Percentiles rank a stretch among this genome's conserved stretches.
Conservation (phyloP, 2,113 vertebrate genomes). For the Furnarius figulus region DNA sequence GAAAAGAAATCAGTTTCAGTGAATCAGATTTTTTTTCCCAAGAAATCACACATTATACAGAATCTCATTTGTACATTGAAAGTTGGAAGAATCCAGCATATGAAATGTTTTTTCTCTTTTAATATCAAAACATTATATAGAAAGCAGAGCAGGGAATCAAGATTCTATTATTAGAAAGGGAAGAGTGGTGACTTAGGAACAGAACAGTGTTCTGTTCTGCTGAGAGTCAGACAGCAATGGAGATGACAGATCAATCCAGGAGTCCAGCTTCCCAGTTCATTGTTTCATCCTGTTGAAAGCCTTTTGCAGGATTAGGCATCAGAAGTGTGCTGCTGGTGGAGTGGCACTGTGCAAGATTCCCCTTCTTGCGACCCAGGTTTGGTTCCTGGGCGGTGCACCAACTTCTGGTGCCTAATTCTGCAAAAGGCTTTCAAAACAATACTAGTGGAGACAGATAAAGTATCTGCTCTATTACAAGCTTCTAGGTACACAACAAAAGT, state of each 20-base stretch:
- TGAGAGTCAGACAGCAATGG: not conserved
- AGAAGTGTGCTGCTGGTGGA: too few relatives aligned
- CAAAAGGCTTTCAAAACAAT: too few relatives aligned
- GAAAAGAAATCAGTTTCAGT: not conserved
- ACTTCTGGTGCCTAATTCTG: too few relatives aligned
- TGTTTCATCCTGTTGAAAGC: not conserved
- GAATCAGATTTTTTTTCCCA: not conserved
- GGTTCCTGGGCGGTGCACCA: too few relatives aligned
- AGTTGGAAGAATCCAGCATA: not conserved
- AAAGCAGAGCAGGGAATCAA: not conserved
- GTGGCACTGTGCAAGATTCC: too few relatives aligned
- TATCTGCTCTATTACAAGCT: too few relatives aligned
- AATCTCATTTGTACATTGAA: not conserved
- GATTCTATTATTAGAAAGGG: not conserved
- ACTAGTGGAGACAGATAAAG: too few relatives aligned
- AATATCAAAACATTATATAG: not conserved
- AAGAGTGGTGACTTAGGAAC: not conserved
- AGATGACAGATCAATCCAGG: not conserved
- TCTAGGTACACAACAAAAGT: too few relatives aligned
- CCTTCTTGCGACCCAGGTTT: too few relatives aligned
- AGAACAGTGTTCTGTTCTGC: not conserved
- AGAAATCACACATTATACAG: not conserved
- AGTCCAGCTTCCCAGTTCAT: not conserved
- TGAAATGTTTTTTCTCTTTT: not conserved
- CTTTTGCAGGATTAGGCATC: too few relatives aligned